Conservation (phyloP, 2,113 vertebrate species). For the Apteryx owenii region DNA sequence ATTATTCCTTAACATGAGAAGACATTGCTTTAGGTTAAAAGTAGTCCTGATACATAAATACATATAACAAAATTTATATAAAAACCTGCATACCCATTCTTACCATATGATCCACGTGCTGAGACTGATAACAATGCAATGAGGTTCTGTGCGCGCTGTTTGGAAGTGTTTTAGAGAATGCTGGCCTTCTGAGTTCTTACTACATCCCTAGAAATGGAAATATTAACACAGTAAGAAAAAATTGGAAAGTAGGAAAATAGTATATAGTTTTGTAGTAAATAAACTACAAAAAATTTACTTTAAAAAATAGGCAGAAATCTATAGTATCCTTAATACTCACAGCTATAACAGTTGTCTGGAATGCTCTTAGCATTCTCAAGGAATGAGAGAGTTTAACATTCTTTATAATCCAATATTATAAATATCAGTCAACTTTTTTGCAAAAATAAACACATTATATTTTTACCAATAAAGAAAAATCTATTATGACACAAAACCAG, state of each 20-base stretch:
- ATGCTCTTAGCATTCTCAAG: neutral
- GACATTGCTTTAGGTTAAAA: neutral
- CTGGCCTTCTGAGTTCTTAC: slow-evolving; percentile 87
- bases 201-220: slow-evolving; percentile 83
- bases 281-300: neutral
- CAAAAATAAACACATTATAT: neutral
- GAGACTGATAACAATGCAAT: slow-evolving; percentile 91
- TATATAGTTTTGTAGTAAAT: neutral
- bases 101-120: slow-evolving; percentile 95
- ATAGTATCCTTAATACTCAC: neutral
- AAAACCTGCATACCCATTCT: slow-evolving; percentile 43
- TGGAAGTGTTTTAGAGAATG: slow-evolving; percentile 92
- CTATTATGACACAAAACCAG: neutral
- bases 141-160: slow-evolving; percentile 82
- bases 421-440: neutral
- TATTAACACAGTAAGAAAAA: neutral
- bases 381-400: neutral
- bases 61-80: neutral
- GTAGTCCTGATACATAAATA: neutral
- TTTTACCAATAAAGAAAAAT: neutral
- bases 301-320: neutral
- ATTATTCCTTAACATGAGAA: neutral
- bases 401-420: neutral
- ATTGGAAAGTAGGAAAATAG: neutral
- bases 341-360: neutral